Percentiles rank a stretch among this genome's conserved stretches.
phyloP scores from a whole-genome alignment of 1,140 invertebrate species.

The fruit fly (Drosophila melanogaster) region DNA sequence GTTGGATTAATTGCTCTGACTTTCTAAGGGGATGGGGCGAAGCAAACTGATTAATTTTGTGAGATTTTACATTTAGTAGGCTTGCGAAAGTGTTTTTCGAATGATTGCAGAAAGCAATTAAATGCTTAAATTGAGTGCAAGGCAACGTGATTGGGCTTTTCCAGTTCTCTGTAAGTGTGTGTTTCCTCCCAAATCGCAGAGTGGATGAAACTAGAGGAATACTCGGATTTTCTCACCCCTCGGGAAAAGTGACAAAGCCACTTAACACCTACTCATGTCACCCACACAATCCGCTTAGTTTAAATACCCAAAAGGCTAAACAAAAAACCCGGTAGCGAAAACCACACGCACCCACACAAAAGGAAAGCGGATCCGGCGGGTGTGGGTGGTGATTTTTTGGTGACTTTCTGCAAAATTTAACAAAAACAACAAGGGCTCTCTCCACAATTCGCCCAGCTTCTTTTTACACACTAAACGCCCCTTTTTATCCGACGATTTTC shows the following conservation, averaged over 20 bases:
- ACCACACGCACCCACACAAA: slow-evolving; percentile 43
- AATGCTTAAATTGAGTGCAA: slow-evolving; percentile 68
- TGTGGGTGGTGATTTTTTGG: slow-evolving; percentile 40
- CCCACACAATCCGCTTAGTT: slow-evolving; percentile 81
- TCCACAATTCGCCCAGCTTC: slow-evolving; percentile 16
- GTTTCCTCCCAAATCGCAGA: too few relatives aligned
- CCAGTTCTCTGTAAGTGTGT: not conserved
- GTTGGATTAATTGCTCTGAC: slow-evolving; percentile 68
- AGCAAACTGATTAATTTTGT: slow-evolving; percentile 68
- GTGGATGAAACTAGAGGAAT: not conserved
- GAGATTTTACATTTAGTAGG: slow-evolving; percentile 54
- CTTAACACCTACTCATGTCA: slow-evolving; percentile 83
- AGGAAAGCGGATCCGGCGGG: slow-evolving; percentile 10
- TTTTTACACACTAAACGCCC: slow-evolving; percentile 73
- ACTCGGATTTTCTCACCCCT: slow-evolving; percentile 46
- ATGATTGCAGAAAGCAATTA: slow-evolving; percentile 70
- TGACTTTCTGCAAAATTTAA: slow-evolving; percentile 83
- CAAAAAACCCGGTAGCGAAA: slow-evolving; percentile 61
- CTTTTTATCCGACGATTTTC: slow-evolving; percentile 75
- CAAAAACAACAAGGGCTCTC: slow-evolving; percentile 74
- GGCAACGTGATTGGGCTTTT: slow-evolving; percentile 38
- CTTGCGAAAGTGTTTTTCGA: slow-evolving; percentile 17
- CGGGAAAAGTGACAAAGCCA: slow-evolving; percentile 76
- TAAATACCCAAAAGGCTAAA: slow-evolving; percentile 83
- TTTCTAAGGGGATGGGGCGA: slow-evolving; percentile 16